phyloP scores from a whole-genome alignment of 37 sponge, comb jelly and placozoan genomes.

The Ianthella basta region DNA sequence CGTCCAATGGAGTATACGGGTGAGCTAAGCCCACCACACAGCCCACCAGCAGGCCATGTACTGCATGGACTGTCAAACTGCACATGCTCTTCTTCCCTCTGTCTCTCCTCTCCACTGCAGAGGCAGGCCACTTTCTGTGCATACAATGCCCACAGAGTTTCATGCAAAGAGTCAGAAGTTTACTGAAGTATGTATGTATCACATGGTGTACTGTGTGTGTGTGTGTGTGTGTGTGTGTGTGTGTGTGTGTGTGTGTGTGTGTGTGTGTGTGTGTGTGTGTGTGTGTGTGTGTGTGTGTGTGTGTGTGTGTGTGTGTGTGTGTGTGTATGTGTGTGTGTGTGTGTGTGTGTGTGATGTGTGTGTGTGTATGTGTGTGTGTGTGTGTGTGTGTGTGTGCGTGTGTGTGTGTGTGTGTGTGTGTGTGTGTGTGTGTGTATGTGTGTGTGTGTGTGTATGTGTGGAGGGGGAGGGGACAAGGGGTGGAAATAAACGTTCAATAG shows the following conservation, averaged over 20 bases:
- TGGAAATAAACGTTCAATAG: no score
- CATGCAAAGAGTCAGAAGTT: constrained; percentile 70
- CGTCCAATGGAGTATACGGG: constrained; percentile 65
- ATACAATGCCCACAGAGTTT: constrained; percentile 76
- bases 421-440: constrained; percentile 8
- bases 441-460: constrained; percentile 2
- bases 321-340: no score
- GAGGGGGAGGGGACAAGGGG: neutral
- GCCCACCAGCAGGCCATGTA: neutral
- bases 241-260: no score
- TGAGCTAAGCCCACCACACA: constrained; percentile 26
- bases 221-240: no score
- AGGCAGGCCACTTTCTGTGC: constrained; percentile 67
- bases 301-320: no score
- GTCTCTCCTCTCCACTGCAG: constrained; percentile 26
- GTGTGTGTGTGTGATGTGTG: neutral
- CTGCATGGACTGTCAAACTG: neutral
- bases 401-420: constrained; percentile 39
- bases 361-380: neutral
- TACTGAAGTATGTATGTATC: constrained; percentile 58
- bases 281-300: no score
- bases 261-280: no score
- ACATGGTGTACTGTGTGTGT: no score
- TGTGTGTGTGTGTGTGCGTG: constrained; percentile 31
- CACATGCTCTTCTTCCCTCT: neutral